Conservation (phyloP, 2,888 invertebrate genomes). For the Lasioglossum malachurum region DNA sequence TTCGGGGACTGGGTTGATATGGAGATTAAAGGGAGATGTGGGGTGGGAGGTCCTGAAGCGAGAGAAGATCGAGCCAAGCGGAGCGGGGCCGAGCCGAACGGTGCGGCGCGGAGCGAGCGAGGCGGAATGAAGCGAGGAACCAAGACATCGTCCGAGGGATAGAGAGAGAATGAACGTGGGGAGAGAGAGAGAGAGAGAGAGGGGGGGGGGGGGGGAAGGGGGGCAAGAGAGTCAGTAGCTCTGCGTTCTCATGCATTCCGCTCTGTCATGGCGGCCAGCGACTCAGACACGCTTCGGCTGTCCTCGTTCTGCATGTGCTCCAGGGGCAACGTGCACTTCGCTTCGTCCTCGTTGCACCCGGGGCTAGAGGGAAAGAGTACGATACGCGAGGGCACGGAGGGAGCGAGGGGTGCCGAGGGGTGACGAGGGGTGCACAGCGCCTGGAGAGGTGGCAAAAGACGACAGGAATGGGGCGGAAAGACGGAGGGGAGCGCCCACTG, state of each 20-base stretch:
- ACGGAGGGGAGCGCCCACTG: constrained; percentile 73
- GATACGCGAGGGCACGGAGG: background rate
- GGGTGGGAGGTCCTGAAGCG: constrained; percentile 13
- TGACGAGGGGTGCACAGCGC: constrained; percentile 17
- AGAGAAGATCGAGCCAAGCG: constrained; percentile 15
- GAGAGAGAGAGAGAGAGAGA: too few relatives aligned
- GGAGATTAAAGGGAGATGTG: constrained; percentile 71
- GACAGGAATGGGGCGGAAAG: constrained; percentile 46
- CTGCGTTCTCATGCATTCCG: constrained; percentile 84
- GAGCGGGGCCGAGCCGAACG: constrained; percentile 36
- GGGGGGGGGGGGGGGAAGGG: background rate
- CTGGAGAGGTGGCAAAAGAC: constrained; percentile 53
- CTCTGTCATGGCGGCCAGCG: constrained; percentile 82
- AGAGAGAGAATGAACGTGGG: constrained; percentile 49
- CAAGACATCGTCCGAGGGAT: constrained; percentile 28
- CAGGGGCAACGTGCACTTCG: constrained; percentile 73
- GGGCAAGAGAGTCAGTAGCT: constrained; percentile 81
- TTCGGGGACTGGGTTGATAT: constrained; percentile 76
- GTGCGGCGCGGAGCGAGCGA: constrained; percentile 4
- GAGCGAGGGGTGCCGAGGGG: constrained; percentile 47
- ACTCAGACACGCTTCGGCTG: constrained; percentile 73
- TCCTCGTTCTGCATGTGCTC: constrained; percentile 71
- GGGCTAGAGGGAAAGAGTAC: constrained; percentile 30
- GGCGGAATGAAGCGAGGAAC: constrained; percentile 34
- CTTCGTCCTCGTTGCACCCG: constrained; percentile 62